Base-by-base conservation (phyloP, 2,113 vertebrate genomes). In the Centropus unirufus region DNA sequence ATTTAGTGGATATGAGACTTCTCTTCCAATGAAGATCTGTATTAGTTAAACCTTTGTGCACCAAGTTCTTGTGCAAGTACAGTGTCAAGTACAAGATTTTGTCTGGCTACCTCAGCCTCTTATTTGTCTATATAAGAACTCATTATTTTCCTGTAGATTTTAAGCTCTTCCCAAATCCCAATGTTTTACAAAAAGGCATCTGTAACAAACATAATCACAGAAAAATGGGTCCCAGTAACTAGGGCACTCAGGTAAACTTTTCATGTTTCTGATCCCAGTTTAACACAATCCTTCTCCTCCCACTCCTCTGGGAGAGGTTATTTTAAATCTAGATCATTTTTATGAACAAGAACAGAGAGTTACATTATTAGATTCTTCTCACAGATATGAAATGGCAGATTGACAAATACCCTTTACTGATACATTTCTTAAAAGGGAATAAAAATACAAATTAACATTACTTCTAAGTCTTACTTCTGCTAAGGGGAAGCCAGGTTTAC, bases 301-400 rank as follows among this genome's bases (percentile, higher is more conserved):
- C n/a, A 36, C 39, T 83, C 94, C 76, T 90, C 47, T 3, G 52
- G 86, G 83, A 94, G 51, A 90, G 23, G 64, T 74, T 94, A 94
- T 96, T 96, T 94, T 83, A 92, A 92, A 90, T 94, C 85, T 83
- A 93, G 86, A 92, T 90, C 83, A 92, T 57, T 90, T 86, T 80
- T 39, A 51, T 17, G 72, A 87, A 81, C 49, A 73, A 86, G 79
- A 88, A 74, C 61, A 80, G 40, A 52, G 29, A 23, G 42, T 58
- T 74, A 30, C 42, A 92, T 92, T 95, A 79, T 47, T 90, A 94
- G 59, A 3, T 66, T 92, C 46, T 83, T 74, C 85, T 88, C 75
- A 80, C 19, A 83, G 63, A 92, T 57, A 63, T 81, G 66, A 80
- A 83, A 52, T 21, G 80, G 72, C 55, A 92, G 36, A 67, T 51